Evolutionary conservation across 2,113 vertebrate genomes (phyloP).

Genomic region (Ammodytes marinus): DNA sequence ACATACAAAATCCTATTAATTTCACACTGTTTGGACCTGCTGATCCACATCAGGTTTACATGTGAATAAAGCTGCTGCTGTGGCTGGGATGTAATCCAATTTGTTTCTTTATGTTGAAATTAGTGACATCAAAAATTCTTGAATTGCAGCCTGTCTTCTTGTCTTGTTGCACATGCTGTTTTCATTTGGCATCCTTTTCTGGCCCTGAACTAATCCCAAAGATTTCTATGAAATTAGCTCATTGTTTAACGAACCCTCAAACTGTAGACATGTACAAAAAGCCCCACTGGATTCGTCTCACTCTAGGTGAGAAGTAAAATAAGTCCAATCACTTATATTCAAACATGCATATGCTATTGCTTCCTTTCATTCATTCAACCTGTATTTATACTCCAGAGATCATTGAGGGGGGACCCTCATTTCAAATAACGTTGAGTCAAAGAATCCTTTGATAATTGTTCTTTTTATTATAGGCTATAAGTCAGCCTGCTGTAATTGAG

Average conservation of each 20-base stretch:
- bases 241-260: background rate
- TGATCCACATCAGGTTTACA: slow-evolving; percentile 8
- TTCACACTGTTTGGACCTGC: background rate
- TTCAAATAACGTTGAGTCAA: no score
- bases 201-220: background rate
- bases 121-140: background rate
- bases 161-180: background rate
- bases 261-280: background rate
- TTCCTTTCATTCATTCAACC: background rate
- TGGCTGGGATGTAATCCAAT: background rate
- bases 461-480: background rate
- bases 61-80: background rate
- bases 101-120: background rate
- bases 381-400: no score
- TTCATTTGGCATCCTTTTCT: background rate
- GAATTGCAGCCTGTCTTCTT: background rate
- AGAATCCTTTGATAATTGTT: background rate
- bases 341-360: background rate
- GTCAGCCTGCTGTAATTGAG: background rate
- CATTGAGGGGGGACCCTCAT: no score
- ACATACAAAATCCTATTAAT: slow-evolving; percentile 13
- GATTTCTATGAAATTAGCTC: background rate
- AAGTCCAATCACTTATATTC: background rate
- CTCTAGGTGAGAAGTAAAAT: background rate
- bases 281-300: background rate